phyloP scores from a whole-genome alignment of 2,113 vertebrate species.

The Candoia aspera region DNA sequence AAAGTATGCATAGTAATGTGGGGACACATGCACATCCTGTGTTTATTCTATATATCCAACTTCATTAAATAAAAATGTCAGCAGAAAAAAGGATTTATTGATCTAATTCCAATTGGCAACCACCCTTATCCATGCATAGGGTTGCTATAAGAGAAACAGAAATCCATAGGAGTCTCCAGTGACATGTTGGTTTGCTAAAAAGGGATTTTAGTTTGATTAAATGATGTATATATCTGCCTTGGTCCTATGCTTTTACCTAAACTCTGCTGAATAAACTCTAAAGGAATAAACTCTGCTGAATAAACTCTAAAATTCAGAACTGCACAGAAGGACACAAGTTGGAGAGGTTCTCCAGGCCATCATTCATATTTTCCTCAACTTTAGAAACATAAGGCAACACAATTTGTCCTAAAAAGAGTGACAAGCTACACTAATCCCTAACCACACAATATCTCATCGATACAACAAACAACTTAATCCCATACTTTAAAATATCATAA shows the following conservation, averaged over 20 bases:
- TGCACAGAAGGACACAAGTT: no score
- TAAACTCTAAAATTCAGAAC: neutral
- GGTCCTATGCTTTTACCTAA: neutral
- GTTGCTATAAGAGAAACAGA: no score
- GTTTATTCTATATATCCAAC: no score
- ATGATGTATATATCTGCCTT: neutral
- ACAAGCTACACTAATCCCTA: neutral
- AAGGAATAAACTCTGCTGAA: neutral
- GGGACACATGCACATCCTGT: no score
- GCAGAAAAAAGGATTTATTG: no score
- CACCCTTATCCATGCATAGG: no score
- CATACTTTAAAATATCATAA: neutral
- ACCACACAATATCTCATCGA: neutral
- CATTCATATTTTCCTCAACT: neutral
- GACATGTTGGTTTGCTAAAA: neutral
- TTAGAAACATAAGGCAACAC: neutral
- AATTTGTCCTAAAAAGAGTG: neutral
- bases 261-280: neutral
- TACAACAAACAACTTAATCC: neutral
- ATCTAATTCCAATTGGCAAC: no score
- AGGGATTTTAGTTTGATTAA: neutral
- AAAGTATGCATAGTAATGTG: no score
- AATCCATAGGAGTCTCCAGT: neutral
- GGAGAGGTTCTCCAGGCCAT: no score
- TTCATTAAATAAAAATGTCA: no score